Evolutionary conservation across 1,140 invertebrate species (phyloP), one percentile per base, ranked within the genome.

Genomic region (Cydia fagiglandana): DNA sequence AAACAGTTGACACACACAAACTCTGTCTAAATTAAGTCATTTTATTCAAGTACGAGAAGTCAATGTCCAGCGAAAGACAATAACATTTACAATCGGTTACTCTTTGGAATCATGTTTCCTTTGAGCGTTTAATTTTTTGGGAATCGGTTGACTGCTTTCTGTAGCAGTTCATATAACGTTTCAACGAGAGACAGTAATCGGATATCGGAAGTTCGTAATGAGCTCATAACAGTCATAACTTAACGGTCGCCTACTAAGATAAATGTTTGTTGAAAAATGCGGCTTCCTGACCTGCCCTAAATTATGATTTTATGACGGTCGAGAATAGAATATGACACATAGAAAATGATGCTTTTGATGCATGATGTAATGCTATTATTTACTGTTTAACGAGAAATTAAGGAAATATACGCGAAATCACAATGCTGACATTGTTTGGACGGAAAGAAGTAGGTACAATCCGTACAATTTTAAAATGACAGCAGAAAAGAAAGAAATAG

Each of bases 171-270:
- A 38, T 34, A 45, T 70, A 70, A 24, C 17, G 34, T 70, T 70
- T 70, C 34, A 70, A 70, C 66, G 66, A 70, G 13, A 61, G 56
- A 61, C 56, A 4, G 66, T 70, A 70, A 70, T 38, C 15, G 15
- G 38, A 70, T 70, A 70, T 45, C 66, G 34, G 66, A 70, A 41
- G 66, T 70, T 41, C 34, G n/a, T 70, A 70, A 70, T 70, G 66
- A 70, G 66, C 66, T 70, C 66, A 70, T 70, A 41, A 70, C 66
- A 38, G 38, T 70, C 66, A 70, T 70, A 41, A 70, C 66, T 70
- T 70, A 70, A 68, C 64, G 64, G 64, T 34, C 34, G 28, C 66
- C 66, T 70, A 70, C 66, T 70, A 17, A 70, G 34, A 41, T 70
- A 70, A 41, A 20, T 68, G 64, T 64, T 30, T 28, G 9, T 30